A percentile compares a stretch with the other conserved stretches of the same genome.
Evolutionary conservation across 1,140 invertebrate species (phyloP).

Genomic region (Dufourea novaeangliae): DNA sequence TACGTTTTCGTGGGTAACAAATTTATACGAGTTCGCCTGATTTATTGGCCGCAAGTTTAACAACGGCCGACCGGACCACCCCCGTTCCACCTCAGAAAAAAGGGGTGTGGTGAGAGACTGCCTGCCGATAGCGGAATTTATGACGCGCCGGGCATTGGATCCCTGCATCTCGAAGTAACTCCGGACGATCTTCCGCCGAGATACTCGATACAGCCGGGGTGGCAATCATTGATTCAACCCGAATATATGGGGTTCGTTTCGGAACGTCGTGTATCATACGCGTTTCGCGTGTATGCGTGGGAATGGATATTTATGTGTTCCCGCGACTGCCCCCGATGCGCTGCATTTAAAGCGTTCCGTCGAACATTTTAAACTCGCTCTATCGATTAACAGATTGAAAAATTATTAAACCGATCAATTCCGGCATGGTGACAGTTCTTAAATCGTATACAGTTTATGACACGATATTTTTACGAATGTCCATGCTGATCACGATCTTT

Average conservation of each 20-base stretch:
- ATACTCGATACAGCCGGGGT: conserved; percentile 59
- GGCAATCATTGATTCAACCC: conserved; percentile 57
- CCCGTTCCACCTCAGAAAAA: conserved; percentile 43
- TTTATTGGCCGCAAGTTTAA: conserved; percentile 77
- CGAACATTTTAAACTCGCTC: neutral
- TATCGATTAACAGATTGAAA: neutral
- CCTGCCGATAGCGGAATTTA: conserved; percentile 73
- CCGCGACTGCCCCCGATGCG: neutral
- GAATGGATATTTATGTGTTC: conserved; percentile 15
- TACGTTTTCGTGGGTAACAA: conserved; percentile 75
- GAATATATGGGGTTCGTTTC: conserved; percentile 29
- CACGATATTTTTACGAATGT: too few relatives aligned
- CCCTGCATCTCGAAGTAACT: conserved; percentile 63
- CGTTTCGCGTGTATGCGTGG: conserved; percentile 9
- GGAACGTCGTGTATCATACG: conserved; percentile 28
- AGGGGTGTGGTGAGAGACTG: conserved; percentile 60
- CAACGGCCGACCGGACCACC: conserved; percentile 69
- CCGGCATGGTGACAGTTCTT: too few relatives aligned
- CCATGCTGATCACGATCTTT: too few relatives aligned
- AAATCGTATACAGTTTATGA: too few relatives aligned
- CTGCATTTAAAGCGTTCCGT: neutral
- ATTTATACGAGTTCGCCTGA: conserved; percentile 78
- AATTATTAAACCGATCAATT: neutral
- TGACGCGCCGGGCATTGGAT: conserved; percentile 67
- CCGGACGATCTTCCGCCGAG: conserved; percentile 57